Base-by-base conservation (phyloP, 2,797 vertebrate genomes). In the Siniperca scherzeri region DNA sequence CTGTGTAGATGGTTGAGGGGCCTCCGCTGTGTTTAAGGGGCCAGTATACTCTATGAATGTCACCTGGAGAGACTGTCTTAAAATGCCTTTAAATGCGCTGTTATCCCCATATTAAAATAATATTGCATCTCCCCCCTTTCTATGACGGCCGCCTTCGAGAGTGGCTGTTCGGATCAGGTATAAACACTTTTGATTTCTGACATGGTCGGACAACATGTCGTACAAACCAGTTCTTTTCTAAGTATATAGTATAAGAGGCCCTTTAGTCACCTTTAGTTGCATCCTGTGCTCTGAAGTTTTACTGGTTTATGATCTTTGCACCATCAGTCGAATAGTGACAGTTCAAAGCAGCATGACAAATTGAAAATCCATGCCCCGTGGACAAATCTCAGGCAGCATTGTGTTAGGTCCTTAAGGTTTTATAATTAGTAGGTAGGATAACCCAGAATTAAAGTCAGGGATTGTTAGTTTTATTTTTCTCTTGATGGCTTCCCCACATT, bases 241-340 rank as follows among this genome's bases (percentile, higher is more conserved):
- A 30, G 30, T 30, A 30, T 30, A 55, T 42, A 11, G 36, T 36
- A 14, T 33, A 5, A 59, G 27, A 7, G 25, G 33, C 30, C 57
- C 30, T 59, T 73, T 93, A 95, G 92, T 94, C 92, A 92, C 86
- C 87, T 88, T 93, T 70, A 72, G 90, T 90, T 70, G 82, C 87
- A 94, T 94, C 94, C 94, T 95, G 94, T 92, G 89, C 94, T 95
- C 91, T 95, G 89, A 95, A 94, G 94, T 95, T 94, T 94, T 94
- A 92, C 92, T 94, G 93, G 89, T 95, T 95, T 95, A 94, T 95
- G 93, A 94, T 95, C 93, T 94, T 93, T 94, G 92, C 89, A 88
- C 91, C 89, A 87, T 80, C 86, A 92, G 92, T 88, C 22, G 80
- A 90, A 88, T 82, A 85, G 90, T 93, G 92, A 94, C 94, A 95